Conservation (phyloP, 1,140 invertebrate species). For the Drosophila novamexicana region DNA sequence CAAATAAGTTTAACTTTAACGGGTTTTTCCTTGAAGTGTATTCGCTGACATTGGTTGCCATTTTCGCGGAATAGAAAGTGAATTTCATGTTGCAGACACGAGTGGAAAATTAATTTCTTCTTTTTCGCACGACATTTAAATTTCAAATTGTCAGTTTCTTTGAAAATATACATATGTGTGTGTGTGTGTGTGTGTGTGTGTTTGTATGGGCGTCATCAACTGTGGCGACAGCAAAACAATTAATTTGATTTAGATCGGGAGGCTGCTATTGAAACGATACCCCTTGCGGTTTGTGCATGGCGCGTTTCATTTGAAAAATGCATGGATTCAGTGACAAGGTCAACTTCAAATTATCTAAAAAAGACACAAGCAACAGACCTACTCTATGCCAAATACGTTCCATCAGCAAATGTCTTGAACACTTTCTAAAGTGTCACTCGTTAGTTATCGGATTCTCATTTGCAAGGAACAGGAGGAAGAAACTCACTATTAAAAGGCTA, state of each 20-base stretch:
- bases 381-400: background rate
- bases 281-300: constrained; percentile 34
- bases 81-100: constrained; percentile 52
- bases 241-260: constrained; percentile 74
- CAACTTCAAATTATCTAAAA: constrained; percentile 52
- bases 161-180: constrained; percentile 10
- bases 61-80: constrained; percentile 30
- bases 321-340: constrained; percentile 59
- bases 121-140: constrained; percentile 82
- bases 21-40: constrained; percentile 24
- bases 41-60: constrained; percentile 46
- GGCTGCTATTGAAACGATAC: constrained; percentile 43
- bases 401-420: background rate
- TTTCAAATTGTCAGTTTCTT: constrained; percentile 63
- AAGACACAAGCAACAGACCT: constrained; percentile 54
- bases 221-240: constrained; percentile 58
- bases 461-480: too few relatives aligned
- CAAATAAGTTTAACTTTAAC: too few relatives aligned
- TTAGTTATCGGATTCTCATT: background rate
- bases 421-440: background rate
- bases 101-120: constrained; percentile 83
- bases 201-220: constrained; percentile 46
- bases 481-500: too few relatives aligned
- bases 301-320: constrained; percentile 40
- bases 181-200: constrained; percentile 5